Base-by-base conservation (phyloP, 1,140 invertebrate species). In the Thaumatotibia leucotreta region DNA sequence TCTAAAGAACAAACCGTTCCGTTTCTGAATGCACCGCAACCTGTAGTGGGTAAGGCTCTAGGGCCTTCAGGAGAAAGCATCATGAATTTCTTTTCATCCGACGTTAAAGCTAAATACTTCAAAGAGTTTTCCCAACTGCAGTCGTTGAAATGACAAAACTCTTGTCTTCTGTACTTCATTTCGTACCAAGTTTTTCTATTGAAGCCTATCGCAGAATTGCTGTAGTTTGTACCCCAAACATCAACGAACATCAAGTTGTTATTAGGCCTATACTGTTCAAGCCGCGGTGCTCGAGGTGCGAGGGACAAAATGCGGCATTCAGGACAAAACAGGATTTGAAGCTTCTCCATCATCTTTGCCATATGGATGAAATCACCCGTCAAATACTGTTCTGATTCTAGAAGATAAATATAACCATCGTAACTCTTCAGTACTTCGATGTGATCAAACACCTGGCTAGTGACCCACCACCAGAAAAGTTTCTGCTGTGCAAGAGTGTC, bases 401-500 rank as follows among this genome's bases (percentile, higher is more conserved):
- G 24, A 67, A 81, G 76, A 33, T 81, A n/a, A 0, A 83, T 39
- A 4, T 65, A 64, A 29, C 69, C 66, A 2, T 72, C 68, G 14
- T 69, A 77, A n/a, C 74, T 54, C 54, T 74, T 61, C 5, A 66
- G 52, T 1, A 69, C 33, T 3, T 66, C 23, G 0, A 81, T 35
- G 54, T 74, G 52, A 24, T 83, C 75, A 61, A 83, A 83, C 2
- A 83, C 68, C 33, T 71, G 67, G 32, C 69, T 73, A 1, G 63
- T 52, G 64, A 67, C 75, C 81, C 81, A 83, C 81, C 81, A 83
- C 77, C 77, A 83, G 50, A 76, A 75, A 20, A 76, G 73, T 58
- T 81, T 83, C 3, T 61, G 24, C 52, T 83, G 80, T 14, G 72
- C 68, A 20, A 70, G 35, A 6, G 45, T 62, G 11, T 72, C 31